Evolutionary conservation across 2,113 vertebrate species (phyloP), one percentile per base, ranked within the genome.

Genomic region (Platichthys stellatus): DNA sequence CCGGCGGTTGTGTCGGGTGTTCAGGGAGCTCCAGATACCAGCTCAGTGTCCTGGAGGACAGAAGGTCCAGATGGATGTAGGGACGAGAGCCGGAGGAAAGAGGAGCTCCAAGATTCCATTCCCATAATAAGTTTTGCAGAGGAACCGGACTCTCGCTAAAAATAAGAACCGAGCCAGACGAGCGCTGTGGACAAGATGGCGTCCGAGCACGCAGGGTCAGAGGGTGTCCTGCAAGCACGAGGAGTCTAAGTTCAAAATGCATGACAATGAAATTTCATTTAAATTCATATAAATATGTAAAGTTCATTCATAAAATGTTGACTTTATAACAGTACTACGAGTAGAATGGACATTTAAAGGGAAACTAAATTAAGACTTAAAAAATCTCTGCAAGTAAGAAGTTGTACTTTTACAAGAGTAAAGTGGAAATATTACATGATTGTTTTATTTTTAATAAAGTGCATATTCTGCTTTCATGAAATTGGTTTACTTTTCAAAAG

Each of bases 81-180:
- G 60, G 60, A 69, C 23, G 65, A 72, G 74, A 87, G 67, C 66
- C 23, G 69, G 64, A 58, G 83, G 81, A 84, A 88, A 82, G 63
- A 72, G 65, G 88, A 86, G 71, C 70, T 75, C 78, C 81, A 2
- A 74, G 84, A 92, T 93, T 71, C 91, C 90, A 88, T 93, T 92
- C 72, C 93, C 92, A 88, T 92, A 93, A 94, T 91, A 90, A 92
- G 93, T 93, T 94, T 90, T 92, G 89, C 77, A 68, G 64, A 74
- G 72, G 75, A 78, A 77, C 56, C 9, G 43, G 71, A 78, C 85
- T 72, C 80, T 51, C 0, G 74, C 93, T 95, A 95, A 93, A 95
- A 94, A 95, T 94, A 94, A 92, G 64, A 66, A 43, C 38, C 74
- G 75, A 24, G 75, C 4, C 20, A 57, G 71, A 80, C 70, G 58